Evolutionary conservation across 2,797 vertebrate species (phyloP).

Genomic region (Gephyroberyx darwinii): DNA sequence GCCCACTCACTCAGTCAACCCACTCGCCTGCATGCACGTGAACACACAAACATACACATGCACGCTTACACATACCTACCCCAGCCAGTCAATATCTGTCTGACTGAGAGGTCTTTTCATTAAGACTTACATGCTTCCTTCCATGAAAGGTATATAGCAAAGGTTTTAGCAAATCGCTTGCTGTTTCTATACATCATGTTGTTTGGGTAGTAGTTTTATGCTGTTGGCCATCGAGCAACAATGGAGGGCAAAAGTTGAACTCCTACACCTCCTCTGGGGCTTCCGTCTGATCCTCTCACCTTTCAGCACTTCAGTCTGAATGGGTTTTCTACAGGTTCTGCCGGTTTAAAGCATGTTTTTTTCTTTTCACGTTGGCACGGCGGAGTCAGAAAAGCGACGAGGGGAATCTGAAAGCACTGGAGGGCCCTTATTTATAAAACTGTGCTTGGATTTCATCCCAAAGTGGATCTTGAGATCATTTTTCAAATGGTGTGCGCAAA

Average conservation of each 20-base stretch:
- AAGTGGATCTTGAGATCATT: too few relatives aligned
- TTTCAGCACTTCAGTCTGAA: too few relatives aligned
- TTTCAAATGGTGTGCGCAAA: too few relatives aligned
- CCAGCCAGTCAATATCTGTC: conserved; percentile 51
- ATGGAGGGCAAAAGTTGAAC: background rate
- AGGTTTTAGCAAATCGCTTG: conserved; percentile 21
- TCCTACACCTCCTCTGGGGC: too few relatives aligned
- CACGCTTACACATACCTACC: conserved; percentile 23
- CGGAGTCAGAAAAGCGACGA: too few relatives aligned
- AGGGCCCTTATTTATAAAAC: too few relatives aligned
- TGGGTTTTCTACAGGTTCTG: too few relatives aligned
- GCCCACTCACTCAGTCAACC: background rate
- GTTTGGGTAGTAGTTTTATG: background rate
- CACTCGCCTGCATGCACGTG: conserved; percentile 29
- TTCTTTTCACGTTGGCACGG: too few relatives aligned
- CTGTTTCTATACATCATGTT: background rate
- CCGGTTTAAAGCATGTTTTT: too few relatives aligned
- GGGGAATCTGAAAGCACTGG: too few relatives aligned
- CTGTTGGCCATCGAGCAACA: background rate
- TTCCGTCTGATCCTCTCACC: too few relatives aligned
- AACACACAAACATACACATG: conserved; percentile 22
- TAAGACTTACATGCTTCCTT: conserved; percentile 13
- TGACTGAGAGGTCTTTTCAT: conserved; percentile 49
- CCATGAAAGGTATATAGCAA: conserved; percentile 33
- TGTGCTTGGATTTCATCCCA: too few relatives aligned